Conservation (phyloP, 1,140 invertebrate genomes). For the Neomicropteryx cornuta region DNA sequence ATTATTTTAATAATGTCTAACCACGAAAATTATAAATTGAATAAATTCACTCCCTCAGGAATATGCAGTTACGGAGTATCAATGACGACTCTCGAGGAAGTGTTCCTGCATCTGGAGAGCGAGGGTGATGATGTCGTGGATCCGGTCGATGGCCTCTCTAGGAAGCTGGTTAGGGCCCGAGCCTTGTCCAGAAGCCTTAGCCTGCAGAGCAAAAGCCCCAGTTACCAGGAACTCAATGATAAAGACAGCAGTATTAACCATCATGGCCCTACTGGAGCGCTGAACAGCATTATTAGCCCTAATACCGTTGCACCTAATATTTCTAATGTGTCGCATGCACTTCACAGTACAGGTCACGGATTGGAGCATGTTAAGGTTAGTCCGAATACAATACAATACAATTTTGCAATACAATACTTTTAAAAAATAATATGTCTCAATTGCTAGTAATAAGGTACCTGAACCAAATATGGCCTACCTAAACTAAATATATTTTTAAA, state of each 20-base stretch:
- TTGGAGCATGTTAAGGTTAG: constrained; percentile 38
- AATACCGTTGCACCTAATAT: constrained; percentile 23
- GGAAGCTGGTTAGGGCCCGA: constrained; percentile 58
- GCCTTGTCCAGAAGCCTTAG: constrained; percentile 57
- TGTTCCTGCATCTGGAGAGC: constrained; percentile 64
- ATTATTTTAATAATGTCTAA: not conserved
- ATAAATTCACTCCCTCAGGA: constrained; percentile 26
- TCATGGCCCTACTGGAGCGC: constrained; percentile 6
- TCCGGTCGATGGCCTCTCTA: constrained; percentile 57
- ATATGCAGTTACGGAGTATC: constrained; percentile 84
- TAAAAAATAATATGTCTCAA: no score
- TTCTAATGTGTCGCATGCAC: constrained; percentile 29
- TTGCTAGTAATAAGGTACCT: no score
- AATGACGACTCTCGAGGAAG: constrained; percentile 90
- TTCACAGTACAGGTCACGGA: constrained; percentile 36
- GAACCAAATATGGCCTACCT: no score
- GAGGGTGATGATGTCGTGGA: constrained; percentile 57
- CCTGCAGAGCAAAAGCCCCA: constrained; percentile 58
- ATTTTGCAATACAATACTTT: no score
- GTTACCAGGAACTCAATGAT: constrained; percentile 60
- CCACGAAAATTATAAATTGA: not conserved
- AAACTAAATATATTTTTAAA: no score
- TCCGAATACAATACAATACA: no score
- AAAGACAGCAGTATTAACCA: constrained; percentile 26
- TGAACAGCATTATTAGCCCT: constrained; percentile 14